These are phyloP conservation scores for Glaucidium brasilianum DNA, from an alignment of 2,113 vertebrate species.

Conservation along the genomic window DNA sequence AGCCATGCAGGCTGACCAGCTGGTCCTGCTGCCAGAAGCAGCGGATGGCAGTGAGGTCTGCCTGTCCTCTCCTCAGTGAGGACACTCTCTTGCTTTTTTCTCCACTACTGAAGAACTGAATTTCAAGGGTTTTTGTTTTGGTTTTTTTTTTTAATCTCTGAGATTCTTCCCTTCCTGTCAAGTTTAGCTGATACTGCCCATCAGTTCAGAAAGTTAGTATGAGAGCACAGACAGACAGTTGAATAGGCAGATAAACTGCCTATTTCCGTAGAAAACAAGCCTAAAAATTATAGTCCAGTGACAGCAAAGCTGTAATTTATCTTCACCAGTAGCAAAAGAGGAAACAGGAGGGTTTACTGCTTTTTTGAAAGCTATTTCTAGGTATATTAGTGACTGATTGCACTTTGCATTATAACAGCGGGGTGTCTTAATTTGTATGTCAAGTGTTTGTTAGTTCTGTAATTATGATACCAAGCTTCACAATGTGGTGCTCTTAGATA, in stretches of 20 bases:
- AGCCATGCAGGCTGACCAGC: not conserved
- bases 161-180: not conserved
- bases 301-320: not conserved
- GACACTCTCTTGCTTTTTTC: not conserved
- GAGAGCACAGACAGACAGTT: not conserved
- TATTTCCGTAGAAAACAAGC: not conserved
- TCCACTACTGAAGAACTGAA: not conserved
- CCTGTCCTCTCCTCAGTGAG: not conserved
- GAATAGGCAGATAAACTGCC: not conserved
- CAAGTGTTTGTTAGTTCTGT: not conserved
- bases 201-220: not conserved
- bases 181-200: not conserved
- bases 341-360: not conserved
- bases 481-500: not conserved
- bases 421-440: not conserved
- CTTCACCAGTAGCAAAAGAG: not conserved
- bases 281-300: not conserved
- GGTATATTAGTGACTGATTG: not conserved
- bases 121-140: not conserved
- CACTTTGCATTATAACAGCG: not conserved
- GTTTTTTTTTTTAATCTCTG: not conserved
- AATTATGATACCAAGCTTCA: not conserved
- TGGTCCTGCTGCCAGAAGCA: not conserved
- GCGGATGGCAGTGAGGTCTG: not conserved
- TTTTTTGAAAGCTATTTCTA: constrained; percentile 12